These are phyloP conservation scores for Cercocebus atys DNA, from an alignment of 2,113 vertebrate genomes.

Conservation along the genomic window DNA sequence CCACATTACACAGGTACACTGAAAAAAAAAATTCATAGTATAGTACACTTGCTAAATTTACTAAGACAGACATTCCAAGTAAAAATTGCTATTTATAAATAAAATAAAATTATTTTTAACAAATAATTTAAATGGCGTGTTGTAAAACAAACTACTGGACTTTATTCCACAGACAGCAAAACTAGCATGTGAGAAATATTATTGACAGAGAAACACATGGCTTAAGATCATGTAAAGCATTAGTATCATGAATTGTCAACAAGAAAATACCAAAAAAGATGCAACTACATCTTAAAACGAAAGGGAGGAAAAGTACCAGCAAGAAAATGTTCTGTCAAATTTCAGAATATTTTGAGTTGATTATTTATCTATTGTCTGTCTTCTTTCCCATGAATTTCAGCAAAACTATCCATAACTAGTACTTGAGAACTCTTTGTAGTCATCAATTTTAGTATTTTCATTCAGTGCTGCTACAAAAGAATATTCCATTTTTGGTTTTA, in stretches of 20 bases:
- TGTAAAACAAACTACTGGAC: neutral
- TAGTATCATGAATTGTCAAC: neutral
- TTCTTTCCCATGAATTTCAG: neutral
- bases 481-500: neutral
- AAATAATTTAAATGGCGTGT: neutral
- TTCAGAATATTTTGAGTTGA: neutral
- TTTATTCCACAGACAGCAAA: neutral
- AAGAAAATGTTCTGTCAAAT: neutral
- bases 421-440: neutral
- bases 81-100: neutral
- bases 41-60: neutral
- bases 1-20: conserved; percentile 99
- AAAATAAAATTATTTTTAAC: neutral
- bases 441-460: neutral
- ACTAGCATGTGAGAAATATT: neutral
- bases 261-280: neutral
- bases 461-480: neutral
- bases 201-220: neutral
- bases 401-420: neutral
- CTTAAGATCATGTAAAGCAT: neutral
- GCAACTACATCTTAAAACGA: neutral
- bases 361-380: neutral
- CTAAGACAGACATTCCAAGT: neutral
- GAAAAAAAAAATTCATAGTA: conserved; percentile 70
- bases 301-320: neutral